These are phyloP conservation scores for Eilema caniola DNA, from an alignment of 2,888 invertebrate genomes.

Conservation along the genomic window DNA sequence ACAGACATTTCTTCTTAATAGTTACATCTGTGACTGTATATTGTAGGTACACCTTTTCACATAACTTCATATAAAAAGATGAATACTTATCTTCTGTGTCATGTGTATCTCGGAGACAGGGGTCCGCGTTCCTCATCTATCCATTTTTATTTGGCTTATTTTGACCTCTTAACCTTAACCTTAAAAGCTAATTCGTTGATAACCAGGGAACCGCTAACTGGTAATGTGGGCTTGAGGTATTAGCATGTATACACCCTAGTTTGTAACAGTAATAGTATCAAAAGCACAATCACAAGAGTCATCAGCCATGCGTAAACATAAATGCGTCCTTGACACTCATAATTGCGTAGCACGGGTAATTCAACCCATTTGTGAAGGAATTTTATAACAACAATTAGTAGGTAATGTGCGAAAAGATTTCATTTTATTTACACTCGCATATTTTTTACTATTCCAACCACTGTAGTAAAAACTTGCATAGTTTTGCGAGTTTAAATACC, in stretches of 20 bases:
- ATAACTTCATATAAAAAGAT: too few relatives aligned
- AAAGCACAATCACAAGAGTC: background rate
- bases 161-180: background rate
- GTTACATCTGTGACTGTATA: too few relatives aligned
- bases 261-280: background rate
- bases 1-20: too few relatives aligned
- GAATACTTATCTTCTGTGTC: too few relatives aligned
- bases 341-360: background rate
- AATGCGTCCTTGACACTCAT: background rate
- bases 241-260: background rate
- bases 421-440: background rate
- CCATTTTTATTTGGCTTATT: background rate
- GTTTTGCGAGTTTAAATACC: background rate
- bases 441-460: background rate
- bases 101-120: too few relatives aligned
- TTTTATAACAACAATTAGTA: background rate
- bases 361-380: background rate
- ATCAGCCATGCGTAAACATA: background rate
- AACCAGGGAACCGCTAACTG: background rate
- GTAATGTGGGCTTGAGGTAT: background rate
- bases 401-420: background rate
- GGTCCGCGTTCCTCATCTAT: background rate
- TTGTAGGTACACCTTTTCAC: too few relatives aligned
- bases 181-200: too few relatives aligned
- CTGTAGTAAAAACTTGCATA: background rate